phyloP scores from a whole-genome alignment of 2,113 vertebrate genomes.

The Rhegmatorhina hoffmannsi region DNA sequence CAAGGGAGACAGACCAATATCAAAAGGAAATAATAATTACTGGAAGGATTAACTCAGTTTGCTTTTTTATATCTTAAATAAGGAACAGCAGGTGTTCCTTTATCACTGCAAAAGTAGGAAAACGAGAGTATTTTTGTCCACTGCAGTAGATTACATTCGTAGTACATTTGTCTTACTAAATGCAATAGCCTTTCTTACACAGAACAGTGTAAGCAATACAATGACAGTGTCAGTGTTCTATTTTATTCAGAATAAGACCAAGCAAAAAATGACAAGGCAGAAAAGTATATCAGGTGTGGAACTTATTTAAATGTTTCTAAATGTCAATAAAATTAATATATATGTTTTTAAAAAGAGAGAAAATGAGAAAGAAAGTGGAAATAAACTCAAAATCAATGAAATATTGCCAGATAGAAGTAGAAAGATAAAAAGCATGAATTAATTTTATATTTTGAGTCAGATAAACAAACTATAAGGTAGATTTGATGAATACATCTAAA shows the following conservation, averaged over 20 bases:
- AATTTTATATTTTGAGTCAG: neutral
- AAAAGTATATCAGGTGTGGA: neutral
- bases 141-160: neutral
- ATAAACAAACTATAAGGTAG: neutral
- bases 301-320: neutral
- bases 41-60: conserved; percentile 26
- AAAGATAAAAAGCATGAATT: neutral
- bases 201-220: neutral
- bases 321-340: neutral
- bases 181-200: neutral
- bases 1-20: neutral
- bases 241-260: neutral
- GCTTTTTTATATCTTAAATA: conserved; percentile 2
- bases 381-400: neutral
- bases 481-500: neutral
- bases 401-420: neutral
- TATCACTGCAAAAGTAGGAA: neutral
- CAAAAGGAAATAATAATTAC: conserved; percentile 20
- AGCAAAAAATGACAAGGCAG: neutral
- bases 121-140: neutral
- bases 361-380: neutral
- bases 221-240: neutral
- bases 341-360: neutral
- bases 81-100: neutral
- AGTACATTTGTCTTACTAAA: neutral